Percentiles rank a stretch among this genome's conserved stretches.
Conservation (phyloP, 2,888 invertebrate genomes). For the Oligia latruncula region DNA sequence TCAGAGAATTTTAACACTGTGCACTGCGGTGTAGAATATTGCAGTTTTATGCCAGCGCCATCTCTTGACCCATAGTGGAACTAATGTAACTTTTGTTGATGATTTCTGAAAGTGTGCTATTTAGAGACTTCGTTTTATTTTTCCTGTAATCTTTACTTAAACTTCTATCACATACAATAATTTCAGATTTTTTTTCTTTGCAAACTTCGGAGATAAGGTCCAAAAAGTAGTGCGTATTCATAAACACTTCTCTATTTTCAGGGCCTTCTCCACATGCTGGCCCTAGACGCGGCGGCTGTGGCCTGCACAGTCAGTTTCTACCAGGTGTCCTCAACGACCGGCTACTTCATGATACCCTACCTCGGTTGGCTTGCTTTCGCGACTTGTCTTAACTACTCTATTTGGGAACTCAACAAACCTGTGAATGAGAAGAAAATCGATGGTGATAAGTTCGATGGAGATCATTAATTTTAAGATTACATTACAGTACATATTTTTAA, state of each 20-base stretch:
- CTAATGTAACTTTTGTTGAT: no score
- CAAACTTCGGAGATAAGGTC: no score
- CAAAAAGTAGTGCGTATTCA: background rate
- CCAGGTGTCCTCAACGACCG: conserved; percentile 76
- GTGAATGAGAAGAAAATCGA: conserved; percentile 30
- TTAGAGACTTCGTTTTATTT: no score
- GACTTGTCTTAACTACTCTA: conserved; percentile 77
- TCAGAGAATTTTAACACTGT: no score
- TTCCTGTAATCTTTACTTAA: no score
- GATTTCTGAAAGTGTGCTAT: no score
- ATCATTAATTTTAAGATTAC: background rate
- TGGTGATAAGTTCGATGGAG: conserved; percentile 20
- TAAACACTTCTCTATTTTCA: conserved; percentile 57
- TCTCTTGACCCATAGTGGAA: no score
- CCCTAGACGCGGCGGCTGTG: conserved; percentile 76
- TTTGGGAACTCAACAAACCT: conserved; percentile 74
- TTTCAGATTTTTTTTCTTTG: no score
- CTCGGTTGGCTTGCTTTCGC: conserved; percentile 84
- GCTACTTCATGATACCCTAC: conserved; percentile 80
- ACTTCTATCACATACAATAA: no score
- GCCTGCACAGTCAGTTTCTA: conserved; percentile 80
- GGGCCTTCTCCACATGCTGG: conserved; percentile 84
- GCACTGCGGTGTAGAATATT: no score
- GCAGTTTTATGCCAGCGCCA: no score
- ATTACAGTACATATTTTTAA: background rate